A percentile compares a stretch with the other conserved stretches of the same genome.
phyloP scores from a whole-genome alignment of 2,888 invertebrate genomes.

The Drosophila austrosaltans region DNA sequence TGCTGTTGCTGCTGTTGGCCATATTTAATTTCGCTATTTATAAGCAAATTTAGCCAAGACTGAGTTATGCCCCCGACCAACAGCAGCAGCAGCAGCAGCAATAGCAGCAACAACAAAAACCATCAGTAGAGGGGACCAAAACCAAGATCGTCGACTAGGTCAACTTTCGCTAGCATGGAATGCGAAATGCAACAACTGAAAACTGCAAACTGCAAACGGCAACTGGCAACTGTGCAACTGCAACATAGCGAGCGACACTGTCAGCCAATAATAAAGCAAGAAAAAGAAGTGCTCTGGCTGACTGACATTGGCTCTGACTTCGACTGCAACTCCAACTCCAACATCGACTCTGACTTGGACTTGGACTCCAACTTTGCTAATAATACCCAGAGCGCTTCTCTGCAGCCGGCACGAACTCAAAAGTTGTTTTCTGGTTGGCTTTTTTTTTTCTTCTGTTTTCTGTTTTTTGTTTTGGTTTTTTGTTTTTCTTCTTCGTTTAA shows the following conservation, averaged over 20 bases:
- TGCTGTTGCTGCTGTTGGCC: conserved; percentile 63
- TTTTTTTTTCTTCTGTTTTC: conserved; percentile 1
- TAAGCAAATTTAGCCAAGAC: conserved; percentile 71
- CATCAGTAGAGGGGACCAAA: conserved; percentile 41
- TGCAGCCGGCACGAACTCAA: conserved; percentile 59
- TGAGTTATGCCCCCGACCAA: conserved; percentile 65
- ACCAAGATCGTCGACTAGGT: conserved; percentile 76
- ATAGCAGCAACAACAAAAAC: conserved; percentile 3
- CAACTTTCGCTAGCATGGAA: conserved; percentile 82
- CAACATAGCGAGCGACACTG: conserved; percentile 61
- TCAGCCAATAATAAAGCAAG: conserved; percentile 77
- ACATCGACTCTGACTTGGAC: conserved; percentile 43
- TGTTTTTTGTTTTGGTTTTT: conserved; percentile 15
- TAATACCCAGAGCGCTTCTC: conserved; percentile 65
- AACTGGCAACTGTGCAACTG: conserved; percentile 31
- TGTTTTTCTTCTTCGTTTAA: conserved; percentile 62
- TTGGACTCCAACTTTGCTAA: conserved; percentile 59
- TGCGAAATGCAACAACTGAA: conserved; percentile 70
- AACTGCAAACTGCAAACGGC: conserved; percentile 23
- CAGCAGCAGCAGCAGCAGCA: conserved; percentile 29
- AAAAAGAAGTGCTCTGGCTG: conserved; percentile 75
- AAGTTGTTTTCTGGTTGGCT: conserved; percentile 23
- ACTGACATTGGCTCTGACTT: conserved; percentile 63
- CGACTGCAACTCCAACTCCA: conserved; percentile 48
- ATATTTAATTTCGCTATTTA: conserved; percentile 79